Evolutionary conservation across 53 echinoderm and acorn worm genomes (phyloP).

Genomic region (Holothuria leucospilota): DNA sequence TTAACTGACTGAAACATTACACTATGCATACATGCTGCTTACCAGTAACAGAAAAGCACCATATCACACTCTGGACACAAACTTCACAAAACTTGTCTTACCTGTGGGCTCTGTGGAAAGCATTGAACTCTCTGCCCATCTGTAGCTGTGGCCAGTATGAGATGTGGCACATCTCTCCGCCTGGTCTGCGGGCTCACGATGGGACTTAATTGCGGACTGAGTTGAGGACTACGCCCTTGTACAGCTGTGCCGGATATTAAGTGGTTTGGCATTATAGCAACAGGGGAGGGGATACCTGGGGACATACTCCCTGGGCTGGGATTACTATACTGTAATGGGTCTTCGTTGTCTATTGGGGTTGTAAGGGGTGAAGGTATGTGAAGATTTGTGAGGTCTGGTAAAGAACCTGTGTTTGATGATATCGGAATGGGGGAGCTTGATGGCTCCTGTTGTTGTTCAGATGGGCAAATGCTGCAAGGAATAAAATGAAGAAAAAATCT

Average conservation of each 20-base stretch:
- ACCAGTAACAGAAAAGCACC: too few relatives aligned
- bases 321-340: constrained; percentile 50
- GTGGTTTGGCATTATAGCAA: constrained; percentile 24
- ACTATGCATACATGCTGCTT: too few relatives aligned
- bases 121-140: constrained; percentile 28
- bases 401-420: constrained; percentile 94
- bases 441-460: constrained; percentile 81
- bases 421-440: constrained; percentile 87
- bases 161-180: constrained; percentile 56
- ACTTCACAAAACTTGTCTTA: background rate
- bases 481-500: background rate
- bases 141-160: constrained; percentile 9
- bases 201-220: constrained; percentile 90
- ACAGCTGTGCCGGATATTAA: constrained; percentile 14
- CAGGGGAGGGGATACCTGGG: constrained; percentile 39
- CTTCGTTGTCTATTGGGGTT: constrained; percentile 95
- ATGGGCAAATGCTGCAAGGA: constrained; percentile 83
- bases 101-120: constrained; percentile 38
- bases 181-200: constrained; percentile 86
- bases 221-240: constrained; percentile 50
- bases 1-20: too few relatives aligned
- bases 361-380: constrained; percentile 98
- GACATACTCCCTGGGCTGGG: constrained; percentile 48
- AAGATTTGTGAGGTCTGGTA: constrained; percentile 98
- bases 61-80: too few relatives aligned